phyloP scores from a whole-genome alignment of 2,888 invertebrate genomes.

The Zygaena filipendulae region DNA sequence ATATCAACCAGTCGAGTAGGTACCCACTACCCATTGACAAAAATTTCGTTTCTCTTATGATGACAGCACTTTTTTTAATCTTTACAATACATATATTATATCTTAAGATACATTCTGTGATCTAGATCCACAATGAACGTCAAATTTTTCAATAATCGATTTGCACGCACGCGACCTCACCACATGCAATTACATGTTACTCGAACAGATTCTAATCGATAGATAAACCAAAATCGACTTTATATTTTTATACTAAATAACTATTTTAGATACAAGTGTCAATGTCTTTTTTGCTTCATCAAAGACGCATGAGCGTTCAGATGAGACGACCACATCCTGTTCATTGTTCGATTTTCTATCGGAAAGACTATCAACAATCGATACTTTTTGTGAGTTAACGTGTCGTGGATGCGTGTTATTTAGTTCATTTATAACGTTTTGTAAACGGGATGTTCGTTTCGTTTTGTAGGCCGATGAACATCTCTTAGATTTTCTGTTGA shows the following conservation, averaged over 20 bases:
- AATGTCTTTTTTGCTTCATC: too few species aligned
- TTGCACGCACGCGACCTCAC: conserved; percentile 44
- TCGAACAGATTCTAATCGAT: conserved; percentile 1
- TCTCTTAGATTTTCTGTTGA: too few species aligned
- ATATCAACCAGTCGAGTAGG: too few species aligned
- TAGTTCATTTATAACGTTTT: too few species aligned
- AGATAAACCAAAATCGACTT: conserved; percentile 15
- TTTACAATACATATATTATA: conserved; percentile 8
- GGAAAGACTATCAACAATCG: conserved; percentile 26
- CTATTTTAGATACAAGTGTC: too few species aligned
- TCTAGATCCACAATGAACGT: conserved; percentile 27
- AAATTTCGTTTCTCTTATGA: too few species aligned
- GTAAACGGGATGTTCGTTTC: too few species aligned
- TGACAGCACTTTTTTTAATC: too few species aligned
- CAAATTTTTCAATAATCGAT: conserved; percentile 41
- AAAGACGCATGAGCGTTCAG: conserved; percentile 32
- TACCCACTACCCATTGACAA: too few species aligned
- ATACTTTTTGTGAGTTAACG: conserved; percentile 24
- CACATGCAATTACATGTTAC: conserved; percentile 16
- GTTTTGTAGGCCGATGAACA: too few species aligned
- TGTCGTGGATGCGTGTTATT: conserved; percentile 23
- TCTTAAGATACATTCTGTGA: conserved; percentile 29
- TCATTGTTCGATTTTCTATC: conserved; percentile 37
- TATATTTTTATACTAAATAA: too few species aligned
- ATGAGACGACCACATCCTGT: conserved; percentile 44